Evolutionary conservation across 2,888 invertebrate species (phyloP).

Genomic region (Melolontha melolontha): DNA sequence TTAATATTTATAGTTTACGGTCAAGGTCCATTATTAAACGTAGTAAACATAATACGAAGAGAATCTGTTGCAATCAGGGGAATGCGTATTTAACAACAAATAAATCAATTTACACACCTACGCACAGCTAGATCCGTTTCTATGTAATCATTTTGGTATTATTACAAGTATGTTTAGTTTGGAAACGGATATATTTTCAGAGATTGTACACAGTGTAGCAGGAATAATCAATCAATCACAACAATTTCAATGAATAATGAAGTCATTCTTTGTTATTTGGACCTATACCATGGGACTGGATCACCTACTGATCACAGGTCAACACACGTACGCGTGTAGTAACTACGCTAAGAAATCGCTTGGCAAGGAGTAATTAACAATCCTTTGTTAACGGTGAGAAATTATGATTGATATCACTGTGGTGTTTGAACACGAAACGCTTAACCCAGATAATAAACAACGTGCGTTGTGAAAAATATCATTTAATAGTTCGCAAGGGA

Average conservation of each 20-base stretch:
- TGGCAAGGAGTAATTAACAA: conserved; percentile 38
- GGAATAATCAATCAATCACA: conserved; percentile 30
- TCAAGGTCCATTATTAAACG: too few species aligned
- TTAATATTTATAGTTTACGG: too few species aligned
- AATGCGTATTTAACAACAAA: not conserved
- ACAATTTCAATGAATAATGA: conserved; percentile 33
- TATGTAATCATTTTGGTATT: conserved; percentile 7
- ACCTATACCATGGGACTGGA: not conserved
- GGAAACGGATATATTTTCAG: conserved; percentile 11
- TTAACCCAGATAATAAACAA: conserved; percentile 44
- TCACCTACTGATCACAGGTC: conserved; percentile 17
- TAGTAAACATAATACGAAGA: too few species aligned
- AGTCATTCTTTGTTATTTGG: conserved; percentile 27
- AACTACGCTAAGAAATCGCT: conserved; percentile 10
- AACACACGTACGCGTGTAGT: conserved; percentile 9
- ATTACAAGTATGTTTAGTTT: not conserved
- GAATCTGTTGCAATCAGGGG: too few species aligned
- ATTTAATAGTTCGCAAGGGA: conserved; percentile 29
- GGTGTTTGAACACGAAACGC: conserved; percentile 38
- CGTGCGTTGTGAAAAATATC: conserved; percentile 39
- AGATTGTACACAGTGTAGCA: conserved; percentile 5
- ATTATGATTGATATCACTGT: conserved; percentile 43
- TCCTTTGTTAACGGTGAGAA: conserved; percentile 40
- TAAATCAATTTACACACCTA: conserved; percentile 17
- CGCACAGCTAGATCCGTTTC: conserved; percentile 14